Evolutionary conservation across 2,888 invertebrate genomes (phyloP), one percentile per base, ranked within the genome.

Genomic region (Myopa tessellatipennis): DNA sequence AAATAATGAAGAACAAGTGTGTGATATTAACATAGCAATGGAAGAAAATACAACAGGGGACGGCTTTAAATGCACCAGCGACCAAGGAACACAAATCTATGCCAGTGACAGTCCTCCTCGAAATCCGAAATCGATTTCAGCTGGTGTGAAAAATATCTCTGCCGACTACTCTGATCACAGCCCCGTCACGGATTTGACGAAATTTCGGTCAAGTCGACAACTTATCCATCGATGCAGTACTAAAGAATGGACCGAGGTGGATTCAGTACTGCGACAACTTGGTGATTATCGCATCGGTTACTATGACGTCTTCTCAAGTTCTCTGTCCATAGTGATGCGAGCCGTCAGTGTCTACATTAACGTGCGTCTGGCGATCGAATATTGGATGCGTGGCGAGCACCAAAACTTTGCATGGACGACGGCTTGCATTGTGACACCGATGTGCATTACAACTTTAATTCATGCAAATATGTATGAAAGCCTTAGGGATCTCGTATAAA

Each of bases 391-490:
- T 72, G 83, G 84, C 40, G 82, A 84, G 76, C 80, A 82, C 71
- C 81, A 85, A 76, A 84, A 84, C 78, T 87, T 85, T 80, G 78
- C 82, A 73, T 86, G 85, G 86, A 87, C 87, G 16, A 80, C 83
- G 12, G 81, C 81, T 68, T 87, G 86, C 65, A 85, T 87, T 61
- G 75, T 84, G 7, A 77, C 85, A 4, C 87, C 87, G 4, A 84
- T 85, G 82, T 69, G 83, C 67, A 82, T 87, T 5, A 87, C 87
- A 45, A 83, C 83, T 10, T 79, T 86, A 18, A 83, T 87, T 61
- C 83, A 84, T 76, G 82, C 85, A 36, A 84, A 84, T 76, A 86
- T 87, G 87, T 87, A 81, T 83, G 85, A 83, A 14, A 45, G n/a
- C 14, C 16, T 60, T 3, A 34, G 45, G 0, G 40, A 10, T 45